Evolutionary conservation across 2,113 vertebrate genomes (phyloP).

Genomic region (Ibidorhyncha struthersii): DNA sequence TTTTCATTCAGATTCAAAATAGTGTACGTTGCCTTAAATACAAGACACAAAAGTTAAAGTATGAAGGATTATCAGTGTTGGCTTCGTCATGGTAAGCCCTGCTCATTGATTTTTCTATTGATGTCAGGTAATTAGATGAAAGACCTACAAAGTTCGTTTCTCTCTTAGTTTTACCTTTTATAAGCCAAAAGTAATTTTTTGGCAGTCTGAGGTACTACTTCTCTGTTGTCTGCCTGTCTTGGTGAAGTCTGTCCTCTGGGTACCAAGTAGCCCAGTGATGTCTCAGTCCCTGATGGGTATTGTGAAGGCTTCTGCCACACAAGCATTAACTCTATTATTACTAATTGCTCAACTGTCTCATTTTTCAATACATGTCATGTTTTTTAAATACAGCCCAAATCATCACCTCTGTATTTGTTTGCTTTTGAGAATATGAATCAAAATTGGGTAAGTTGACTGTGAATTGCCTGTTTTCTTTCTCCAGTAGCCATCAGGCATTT

Average conservation of each 20-base stretch:
- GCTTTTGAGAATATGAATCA: neutral
- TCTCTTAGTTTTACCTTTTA: neutral
- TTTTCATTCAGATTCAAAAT: neutral
- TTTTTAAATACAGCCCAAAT: neutral
- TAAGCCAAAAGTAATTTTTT: neutral
- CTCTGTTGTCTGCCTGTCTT: neutral
- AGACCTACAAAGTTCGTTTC: neutral
- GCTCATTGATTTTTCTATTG: neutral
- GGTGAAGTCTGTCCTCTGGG: neutral
- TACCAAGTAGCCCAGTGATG: neutral
- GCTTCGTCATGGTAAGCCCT: neutral
- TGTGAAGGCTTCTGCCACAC: neutral
- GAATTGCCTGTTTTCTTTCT: neutral
- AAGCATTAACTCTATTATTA: neutral
- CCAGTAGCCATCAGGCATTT: neutral
- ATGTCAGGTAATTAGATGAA: neutral
- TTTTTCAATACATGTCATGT: neutral
- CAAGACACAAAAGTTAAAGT: neutral
- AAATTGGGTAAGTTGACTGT: constrained; percentile 10
- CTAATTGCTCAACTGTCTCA: neutral
- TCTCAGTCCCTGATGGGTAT: neutral
- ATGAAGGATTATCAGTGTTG: neutral
- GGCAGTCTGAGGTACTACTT: neutral
- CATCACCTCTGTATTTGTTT: neutral
- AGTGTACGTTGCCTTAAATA: neutral